Evolutionary conservation across 1,140 invertebrate species (phyloP).

Genomic region (Papilio aristodemus): DNA sequence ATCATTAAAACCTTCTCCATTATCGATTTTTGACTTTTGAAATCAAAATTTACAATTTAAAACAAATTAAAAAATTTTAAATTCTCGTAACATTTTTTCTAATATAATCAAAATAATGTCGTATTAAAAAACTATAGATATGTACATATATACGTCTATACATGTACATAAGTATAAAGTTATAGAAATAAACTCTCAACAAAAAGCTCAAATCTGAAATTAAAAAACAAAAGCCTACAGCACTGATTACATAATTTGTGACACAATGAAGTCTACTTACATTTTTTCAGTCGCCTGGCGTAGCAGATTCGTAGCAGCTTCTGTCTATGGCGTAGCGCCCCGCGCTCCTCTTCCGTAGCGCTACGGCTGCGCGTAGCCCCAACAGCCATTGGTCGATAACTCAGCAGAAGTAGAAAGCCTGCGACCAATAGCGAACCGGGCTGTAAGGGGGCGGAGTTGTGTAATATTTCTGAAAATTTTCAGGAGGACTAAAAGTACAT

Average conservation of each 20-base stretch:
- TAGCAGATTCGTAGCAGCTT: conserved; percentile 72
- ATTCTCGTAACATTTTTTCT: too few relatives aligned
- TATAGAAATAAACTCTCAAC: neutral
- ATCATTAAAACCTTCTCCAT: too few relatives aligned
- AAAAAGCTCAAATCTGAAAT: neutral
- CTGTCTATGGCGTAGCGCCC: conserved; percentile 74
- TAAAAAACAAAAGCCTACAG: neutral
- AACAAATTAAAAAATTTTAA: too few relatives aligned
- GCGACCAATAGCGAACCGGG: conserved; percentile 57
- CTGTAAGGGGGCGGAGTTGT: conserved; percentile 73
- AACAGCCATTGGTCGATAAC: conserved; percentile 61
- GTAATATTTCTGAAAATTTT: conserved; percentile 77
- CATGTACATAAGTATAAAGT: neutral
- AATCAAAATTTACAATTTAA: too few relatives aligned
- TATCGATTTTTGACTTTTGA: too few relatives aligned
- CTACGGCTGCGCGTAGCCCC: conserved; percentile 73
- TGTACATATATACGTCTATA: neutral
- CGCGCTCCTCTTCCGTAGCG: conserved; percentile 57
- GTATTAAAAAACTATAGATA: conserved; percentile 1
- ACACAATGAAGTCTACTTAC: conserved; percentile 61
- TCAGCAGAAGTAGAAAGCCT: conserved; percentile 52
- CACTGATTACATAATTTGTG: conserved; percentile 34
- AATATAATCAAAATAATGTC: too few relatives aligned
- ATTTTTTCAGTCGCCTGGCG: conserved; percentile 74
- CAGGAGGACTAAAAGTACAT: conserved; percentile 66